Conservation (phyloP, 2,113 vertebrate genomes). For the Mus spicilegus region DNA sequence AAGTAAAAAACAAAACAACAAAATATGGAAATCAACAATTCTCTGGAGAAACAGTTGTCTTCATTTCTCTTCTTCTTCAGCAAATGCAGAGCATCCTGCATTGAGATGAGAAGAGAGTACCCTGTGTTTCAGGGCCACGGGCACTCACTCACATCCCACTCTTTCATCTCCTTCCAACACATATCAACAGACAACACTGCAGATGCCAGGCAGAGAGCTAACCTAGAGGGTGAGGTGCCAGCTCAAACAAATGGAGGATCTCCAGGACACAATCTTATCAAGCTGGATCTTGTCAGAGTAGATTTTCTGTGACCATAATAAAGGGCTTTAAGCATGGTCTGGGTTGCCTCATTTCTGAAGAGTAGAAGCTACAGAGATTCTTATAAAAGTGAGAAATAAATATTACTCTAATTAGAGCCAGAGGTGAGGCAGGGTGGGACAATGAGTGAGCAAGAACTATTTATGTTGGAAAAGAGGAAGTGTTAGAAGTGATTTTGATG, state of each 20-base stretch:
- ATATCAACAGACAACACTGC: slow-evolving; percentile 80
- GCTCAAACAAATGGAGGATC: slow-evolving; percentile 73
- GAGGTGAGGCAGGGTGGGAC: slow-evolving; percentile 78
- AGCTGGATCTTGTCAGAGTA: slow-evolving; percentile 81
- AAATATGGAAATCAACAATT: slow-evolving; percentile 13
- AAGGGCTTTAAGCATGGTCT: slow-evolving; percentile 78
- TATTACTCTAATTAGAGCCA: slow-evolving; percentile 82
- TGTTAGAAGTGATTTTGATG: slow-evolving; percentile 59
- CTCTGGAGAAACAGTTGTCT: slow-evolving; percentile 11
- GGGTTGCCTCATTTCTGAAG: slow-evolving; percentile 75
- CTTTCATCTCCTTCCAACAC: slow-evolving; percentile 65
- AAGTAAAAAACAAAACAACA: slow-evolving; percentile 33
- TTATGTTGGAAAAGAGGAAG: slow-evolving; percentile 77
- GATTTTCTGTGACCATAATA: slow-evolving; percentile 80
- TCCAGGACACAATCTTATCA: slow-evolving; percentile 77
- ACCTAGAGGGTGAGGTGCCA: slow-evolving; percentile 81
- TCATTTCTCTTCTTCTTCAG: neutral
- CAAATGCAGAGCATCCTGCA: slow-evolving; percentile 22
- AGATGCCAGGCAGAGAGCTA: slow-evolving; percentile 68
- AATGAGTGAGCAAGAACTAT: slow-evolving; percentile 72
- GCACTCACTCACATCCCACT: slow-evolving; percentile 43
- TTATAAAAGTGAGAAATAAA: slow-evolving; percentile 80
- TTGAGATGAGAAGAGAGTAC: slow-evolving; percentile 60
- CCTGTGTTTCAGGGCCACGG: slow-evolving; percentile 27
- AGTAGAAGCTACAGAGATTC: slow-evolving; percentile 74